Conservation (phyloP, 2,113 vertebrate genomes). For the Phoxinus phoxinus region DNA sequence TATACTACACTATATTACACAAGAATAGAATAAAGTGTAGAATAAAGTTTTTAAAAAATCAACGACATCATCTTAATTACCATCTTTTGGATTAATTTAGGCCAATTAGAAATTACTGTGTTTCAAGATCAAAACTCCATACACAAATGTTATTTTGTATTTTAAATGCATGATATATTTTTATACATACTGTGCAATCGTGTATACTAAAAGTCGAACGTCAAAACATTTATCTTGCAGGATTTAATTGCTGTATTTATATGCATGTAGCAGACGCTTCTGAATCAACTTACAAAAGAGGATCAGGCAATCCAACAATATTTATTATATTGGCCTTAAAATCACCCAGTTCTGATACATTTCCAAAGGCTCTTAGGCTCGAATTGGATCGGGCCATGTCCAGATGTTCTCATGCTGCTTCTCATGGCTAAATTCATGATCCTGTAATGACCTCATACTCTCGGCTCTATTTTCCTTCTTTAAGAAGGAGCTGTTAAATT, state of each 20-base stretch:
- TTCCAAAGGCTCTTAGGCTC: too few species aligned
- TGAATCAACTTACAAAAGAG: too few species aligned
- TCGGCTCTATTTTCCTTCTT: background rate
- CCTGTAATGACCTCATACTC: slow-evolving; percentile 10
- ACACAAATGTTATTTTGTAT: background rate
- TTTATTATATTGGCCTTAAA: background rate
- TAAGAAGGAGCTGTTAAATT: background rate
- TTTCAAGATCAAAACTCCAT: background rate
- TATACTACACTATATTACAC: background rate
- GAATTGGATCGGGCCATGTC: too few species aligned
- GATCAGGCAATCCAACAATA: background rate
- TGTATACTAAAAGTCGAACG: background rate
- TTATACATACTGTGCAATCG: too few species aligned
- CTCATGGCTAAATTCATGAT: background rate
- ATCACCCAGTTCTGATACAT: too few species aligned
- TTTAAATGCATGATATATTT: background rate
- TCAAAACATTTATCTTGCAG: background rate
- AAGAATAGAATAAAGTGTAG: background rate
- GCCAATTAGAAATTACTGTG: background rate
- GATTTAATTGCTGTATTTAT: background rate
- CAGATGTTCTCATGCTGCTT: background rate
- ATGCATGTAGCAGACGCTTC: too few species aligned
- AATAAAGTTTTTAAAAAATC: too few species aligned
- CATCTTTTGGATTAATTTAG: background rate
- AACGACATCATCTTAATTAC: background rate